Evolutionary conservation across 2,113 vertebrate genomes (phyloP).

Genomic region (Erythrocercus mccallii): DNA sequence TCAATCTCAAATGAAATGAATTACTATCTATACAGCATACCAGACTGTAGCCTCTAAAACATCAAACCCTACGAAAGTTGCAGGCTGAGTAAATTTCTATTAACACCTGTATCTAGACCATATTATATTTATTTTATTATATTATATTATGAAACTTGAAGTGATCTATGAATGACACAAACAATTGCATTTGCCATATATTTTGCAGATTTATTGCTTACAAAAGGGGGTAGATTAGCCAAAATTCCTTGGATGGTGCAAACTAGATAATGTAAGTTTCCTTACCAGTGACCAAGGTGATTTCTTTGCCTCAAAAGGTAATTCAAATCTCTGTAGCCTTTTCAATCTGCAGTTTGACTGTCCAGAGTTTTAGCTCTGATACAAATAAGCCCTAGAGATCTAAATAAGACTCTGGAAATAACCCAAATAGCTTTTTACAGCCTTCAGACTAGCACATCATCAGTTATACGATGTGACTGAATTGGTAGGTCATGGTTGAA

Average conservation of each 20-base stretch:
- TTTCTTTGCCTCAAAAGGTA: neutral
- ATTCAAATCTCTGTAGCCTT: neutral
- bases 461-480: neutral
- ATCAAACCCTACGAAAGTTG: neutral
- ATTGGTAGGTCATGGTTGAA: neutral
- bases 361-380: neutral
- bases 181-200: neutral
- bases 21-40: neutral
- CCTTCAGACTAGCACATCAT: neutral
- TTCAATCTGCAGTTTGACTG: neutral
- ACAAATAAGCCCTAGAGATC: neutral
- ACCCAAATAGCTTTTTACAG: neutral
- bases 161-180: neutral
- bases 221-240: neutral
- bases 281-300: neutral
- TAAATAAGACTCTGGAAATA: neutral
- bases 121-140: neutral
- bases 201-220: neutral
- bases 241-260: neutral
- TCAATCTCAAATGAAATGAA: neutral
- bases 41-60: neutral
- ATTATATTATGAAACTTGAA: neutral
- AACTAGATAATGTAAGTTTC: neutral
- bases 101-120: neutral
- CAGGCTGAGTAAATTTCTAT: neutral